Base-by-base conservation (phyloP, 2,797 vertebrate genomes). In the Netta rufina region DNA sequence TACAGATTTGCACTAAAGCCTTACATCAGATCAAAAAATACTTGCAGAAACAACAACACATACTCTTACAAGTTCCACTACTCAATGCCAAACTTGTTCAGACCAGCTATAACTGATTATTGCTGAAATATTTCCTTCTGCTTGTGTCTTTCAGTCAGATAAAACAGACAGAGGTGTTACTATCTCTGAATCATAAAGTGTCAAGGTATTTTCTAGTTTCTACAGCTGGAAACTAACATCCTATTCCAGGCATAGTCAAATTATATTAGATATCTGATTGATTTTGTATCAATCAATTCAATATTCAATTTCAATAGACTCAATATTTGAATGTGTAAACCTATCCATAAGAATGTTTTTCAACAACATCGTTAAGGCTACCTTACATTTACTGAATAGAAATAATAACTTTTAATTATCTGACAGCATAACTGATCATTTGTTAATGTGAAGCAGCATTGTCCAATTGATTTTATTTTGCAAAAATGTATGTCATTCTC, bases 391-490 rank as follows among this genome's bases (percentile, higher is more conserved):
- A 87, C 28, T n/a, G 16, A 76, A 80, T 19, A 72, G 49, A 64
- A 82, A 56, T 28, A 79, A 67, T 19, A 53, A 20, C 0, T 60
- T 87, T 84, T 74, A 80, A 36, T 90, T 67, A 64, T 61, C 36
- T 49, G 21, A 49, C 20, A 9, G 5, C 58, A 28, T 75, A 74
- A 62, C 51, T 74, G 53, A 30, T 88, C 61, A 69, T 25, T 27
- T 81, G 17, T 51, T 77, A 86, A 85, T 38, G 11, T 33, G 39
- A 92, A 90, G 24, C 10, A 57, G 11, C 27, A 80, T 32, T 38
- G 79, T 18, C 39, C 49, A 27, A 73, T 2, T 78, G 41, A 70
- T 85, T 97, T 96, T 92, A 58, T 95, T 97, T 95, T 84, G 76
- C 56, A 67, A 90, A 78, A 92, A 60, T 4, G 3, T 28, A 38